Evolutionary conservation across 37 sponge, comb jelly and placozoan genomes (phyloP).

Genomic region (Chondrosia reniformis): DNA sequence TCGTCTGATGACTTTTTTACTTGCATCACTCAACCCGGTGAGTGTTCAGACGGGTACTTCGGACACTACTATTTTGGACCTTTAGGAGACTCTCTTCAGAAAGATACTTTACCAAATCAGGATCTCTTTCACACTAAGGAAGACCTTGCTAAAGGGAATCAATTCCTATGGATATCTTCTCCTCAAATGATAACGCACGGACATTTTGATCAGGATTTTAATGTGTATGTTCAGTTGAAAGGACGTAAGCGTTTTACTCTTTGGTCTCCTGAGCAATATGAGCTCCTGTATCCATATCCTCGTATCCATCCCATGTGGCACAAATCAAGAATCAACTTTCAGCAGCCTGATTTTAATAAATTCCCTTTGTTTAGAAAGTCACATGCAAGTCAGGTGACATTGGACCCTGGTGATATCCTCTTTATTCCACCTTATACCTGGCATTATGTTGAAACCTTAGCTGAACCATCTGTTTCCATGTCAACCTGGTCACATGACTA

Average conservation of each 20-base stretch:
- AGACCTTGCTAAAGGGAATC: constrained; percentile 49
- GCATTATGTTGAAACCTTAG: constrained; percentile 89
- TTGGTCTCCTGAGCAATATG: constrained; percentile 72
- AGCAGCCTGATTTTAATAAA: constrained; percentile 31
- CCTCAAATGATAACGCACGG: constrained; percentile 85
- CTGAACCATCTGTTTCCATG: constrained; percentile 75
- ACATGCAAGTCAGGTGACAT: constrained; percentile 56
- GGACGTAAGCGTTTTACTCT: constrained; percentile 86
- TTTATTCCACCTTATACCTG: constrained; percentile 88
- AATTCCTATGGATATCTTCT: constrained; percentile 91
- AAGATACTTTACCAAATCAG: constrained; percentile 42
- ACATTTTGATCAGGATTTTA: constrained; percentile 91
- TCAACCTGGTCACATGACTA: constrained; percentile 96
- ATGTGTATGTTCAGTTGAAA: constrained; percentile 78
- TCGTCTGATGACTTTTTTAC: constrained; percentile 51
- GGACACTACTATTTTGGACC: constrained; percentile 81
- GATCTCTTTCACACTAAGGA: constrained; percentile 47
- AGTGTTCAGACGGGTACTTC: constrained; percentile 43
- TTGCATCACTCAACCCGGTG: constrained; percentile 20
- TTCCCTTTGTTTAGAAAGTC: constrained; percentile 66
- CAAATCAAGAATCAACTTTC: constrained; percentile 78
- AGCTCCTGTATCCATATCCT: constrained; percentile 72
- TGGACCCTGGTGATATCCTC: constrained; percentile 81
- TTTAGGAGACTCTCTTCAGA: constrained; percentile 41
- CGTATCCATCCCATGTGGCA: constrained; percentile 94